Evolutionary conservation across 2,797 vertebrate species (phyloP).

Genomic region (Podarcis lilfordi): DNA sequence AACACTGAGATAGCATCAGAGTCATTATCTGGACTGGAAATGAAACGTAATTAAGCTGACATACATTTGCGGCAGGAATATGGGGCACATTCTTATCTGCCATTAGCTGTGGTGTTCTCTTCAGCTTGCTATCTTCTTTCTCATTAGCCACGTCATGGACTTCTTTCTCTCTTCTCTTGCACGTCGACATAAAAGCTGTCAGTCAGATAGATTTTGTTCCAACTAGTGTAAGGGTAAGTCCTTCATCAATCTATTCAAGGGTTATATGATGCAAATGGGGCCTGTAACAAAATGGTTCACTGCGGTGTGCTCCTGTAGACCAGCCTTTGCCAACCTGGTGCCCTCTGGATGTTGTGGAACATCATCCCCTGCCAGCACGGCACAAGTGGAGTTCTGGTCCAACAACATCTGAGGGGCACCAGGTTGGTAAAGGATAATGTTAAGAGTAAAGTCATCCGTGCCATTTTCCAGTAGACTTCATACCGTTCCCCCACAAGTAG

Average conservation of each 20-base stretch:
- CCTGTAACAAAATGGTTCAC: background rate
- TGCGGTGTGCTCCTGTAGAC: background rate
- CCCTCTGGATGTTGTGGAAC: too few relatives aligned
- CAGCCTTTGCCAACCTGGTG: too few relatives aligned
- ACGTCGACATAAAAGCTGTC: background rate
- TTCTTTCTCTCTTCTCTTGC: background rate
- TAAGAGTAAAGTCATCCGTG: too few relatives aligned
- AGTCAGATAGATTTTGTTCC: background rate
- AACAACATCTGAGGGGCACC: too few relatives aligned
- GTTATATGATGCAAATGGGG: background rate
- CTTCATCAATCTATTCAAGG: background rate
- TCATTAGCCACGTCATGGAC: background rate
- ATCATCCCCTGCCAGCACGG: too few relatives aligned
- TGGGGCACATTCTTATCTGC: constrained; percentile 3
- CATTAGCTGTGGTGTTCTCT: constrained; percentile 17
- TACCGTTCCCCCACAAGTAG: too few relatives aligned
- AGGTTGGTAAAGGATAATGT: too few relatives aligned
- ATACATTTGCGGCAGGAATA: background rate
- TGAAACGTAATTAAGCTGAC: constrained; percentile 7
- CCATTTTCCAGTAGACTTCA: too few relatives aligned
- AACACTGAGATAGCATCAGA: constrained; percentile 11
- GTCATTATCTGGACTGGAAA: background rate
- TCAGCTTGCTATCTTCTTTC: constrained; percentile 18
- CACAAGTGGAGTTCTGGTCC: too few relatives aligned
- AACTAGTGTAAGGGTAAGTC: background rate